phyloP scores from a whole-genome alignment of 2,888 invertebrate species.

The Euproctis similis region DNA sequence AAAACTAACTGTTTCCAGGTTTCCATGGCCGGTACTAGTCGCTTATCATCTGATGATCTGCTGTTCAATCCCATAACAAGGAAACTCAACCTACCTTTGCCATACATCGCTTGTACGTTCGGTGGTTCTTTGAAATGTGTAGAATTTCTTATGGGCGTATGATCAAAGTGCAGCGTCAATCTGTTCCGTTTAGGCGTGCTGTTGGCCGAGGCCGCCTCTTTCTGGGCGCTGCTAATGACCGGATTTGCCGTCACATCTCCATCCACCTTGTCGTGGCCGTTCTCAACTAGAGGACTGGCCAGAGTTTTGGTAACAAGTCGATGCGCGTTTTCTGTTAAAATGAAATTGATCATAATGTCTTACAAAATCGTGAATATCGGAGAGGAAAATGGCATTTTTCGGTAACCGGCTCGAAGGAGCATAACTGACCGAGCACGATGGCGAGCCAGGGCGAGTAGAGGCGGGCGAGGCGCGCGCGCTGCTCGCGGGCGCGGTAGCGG shows the following conservation, averaged over 20 bases:
- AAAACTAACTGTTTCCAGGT: too few species aligned
- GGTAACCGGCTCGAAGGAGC: too few species aligned
- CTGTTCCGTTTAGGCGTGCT: slow-evolving; percentile 78
- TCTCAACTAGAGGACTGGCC: slow-evolving; percentile 51
- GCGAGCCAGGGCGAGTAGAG: slow-evolving; percentile 95
- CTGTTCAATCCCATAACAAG: too few species aligned
- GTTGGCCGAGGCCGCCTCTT: slow-evolving; percentile 49
- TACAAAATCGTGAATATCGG: too few species aligned
- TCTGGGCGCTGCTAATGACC: slow-evolving; percentile 30
- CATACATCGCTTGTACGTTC: slow-evolving; percentile 44
- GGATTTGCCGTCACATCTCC: slow-evolving; percentile 39
- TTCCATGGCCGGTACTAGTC: too few species aligned
- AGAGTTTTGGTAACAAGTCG: slow-evolving; percentile 72
- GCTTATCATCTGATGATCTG: too few species aligned
- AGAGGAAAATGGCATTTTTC: too few species aligned
- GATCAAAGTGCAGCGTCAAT: slow-evolving; percentile 83
- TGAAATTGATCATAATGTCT: too few species aligned
- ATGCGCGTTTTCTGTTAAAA: slow-evolving; percentile 85
- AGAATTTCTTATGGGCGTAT: slow-evolving; percentile 81
- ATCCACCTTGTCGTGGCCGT: slow-evolving; percentile 53
- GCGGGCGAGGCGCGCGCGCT: slow-evolving; percentile 89
- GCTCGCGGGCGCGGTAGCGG: slow-evolving; percentile 87
- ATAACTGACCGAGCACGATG: slow-evolving; percentile 75
- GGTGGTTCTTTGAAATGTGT: slow-evolving; percentile 85
- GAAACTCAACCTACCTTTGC: slow-evolving; percentile 46